Evolutionary conservation across 2,113 vertebrate species (phyloP).

Genomic region (Thamnophis sirtalis): DNA sequence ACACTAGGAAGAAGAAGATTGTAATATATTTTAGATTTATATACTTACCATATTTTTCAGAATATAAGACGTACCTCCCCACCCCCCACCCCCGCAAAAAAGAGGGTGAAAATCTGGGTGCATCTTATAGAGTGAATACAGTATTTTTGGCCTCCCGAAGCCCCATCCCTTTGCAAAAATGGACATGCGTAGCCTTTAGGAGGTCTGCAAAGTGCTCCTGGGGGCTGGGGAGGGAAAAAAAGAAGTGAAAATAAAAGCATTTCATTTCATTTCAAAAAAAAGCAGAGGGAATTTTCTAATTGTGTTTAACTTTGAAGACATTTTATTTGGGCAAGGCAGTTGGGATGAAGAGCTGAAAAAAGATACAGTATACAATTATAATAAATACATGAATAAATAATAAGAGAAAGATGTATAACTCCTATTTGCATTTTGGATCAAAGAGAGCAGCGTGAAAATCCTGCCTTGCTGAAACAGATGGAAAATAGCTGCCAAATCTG

Average conservation of each 20-base stretch:
- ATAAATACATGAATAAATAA: background rate
- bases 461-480: background rate
- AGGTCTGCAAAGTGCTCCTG: no score
- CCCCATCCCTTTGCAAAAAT: no score
- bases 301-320: background rate
- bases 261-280: background rate
- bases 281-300: background rate
- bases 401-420: background rate
- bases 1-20: background rate
- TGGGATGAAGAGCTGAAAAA: background rate
- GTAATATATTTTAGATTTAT: background rate
- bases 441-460: background rate
- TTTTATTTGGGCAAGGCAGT: background rate
- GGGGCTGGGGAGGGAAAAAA: no score
- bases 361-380: background rate
- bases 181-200: no score
- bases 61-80: no score
- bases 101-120: no score
- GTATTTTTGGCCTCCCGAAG: no score
- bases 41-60: no score
- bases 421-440: background rate
- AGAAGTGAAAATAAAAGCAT: background rate
- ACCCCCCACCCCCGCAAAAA: no score
- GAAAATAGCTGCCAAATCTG: background rate
- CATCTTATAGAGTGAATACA: no score